Evolutionary conservation across 2,888 invertebrate genomes (phyloP).

Genomic region (Dione juno): DNA sequence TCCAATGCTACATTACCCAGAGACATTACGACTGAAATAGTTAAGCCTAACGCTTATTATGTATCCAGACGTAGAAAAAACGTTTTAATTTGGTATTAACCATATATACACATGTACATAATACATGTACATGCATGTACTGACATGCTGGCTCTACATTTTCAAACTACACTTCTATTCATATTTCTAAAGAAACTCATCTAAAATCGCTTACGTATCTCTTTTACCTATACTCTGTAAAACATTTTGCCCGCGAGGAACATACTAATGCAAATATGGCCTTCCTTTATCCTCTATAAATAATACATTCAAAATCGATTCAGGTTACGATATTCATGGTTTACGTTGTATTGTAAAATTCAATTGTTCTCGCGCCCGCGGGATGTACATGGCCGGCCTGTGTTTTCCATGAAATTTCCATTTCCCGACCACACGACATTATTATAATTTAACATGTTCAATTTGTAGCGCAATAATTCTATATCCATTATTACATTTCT

Average conservation of each 20-base stretch:
- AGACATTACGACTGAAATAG: no score
- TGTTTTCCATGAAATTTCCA: not conserved
- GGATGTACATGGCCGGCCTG: conserved; percentile 22
- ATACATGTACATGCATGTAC: no score
- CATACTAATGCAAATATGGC: conserved; percentile 31
- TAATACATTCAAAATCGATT: conserved; percentile 33
- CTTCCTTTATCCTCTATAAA: conserved; percentile 32
- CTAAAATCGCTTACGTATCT: conserved; percentile 15
- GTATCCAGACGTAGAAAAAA: no score
- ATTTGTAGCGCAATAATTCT: not conserved
- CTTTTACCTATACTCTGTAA: conserved; percentile 1
- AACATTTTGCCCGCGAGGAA: conserved; percentile 22
- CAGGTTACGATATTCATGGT: conserved; percentile 20
- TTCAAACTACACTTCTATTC: not conserved
- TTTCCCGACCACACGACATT: not conserved
- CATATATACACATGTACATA: not conserved
- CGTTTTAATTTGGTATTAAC: no score
- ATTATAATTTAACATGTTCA: conserved; percentile 15
- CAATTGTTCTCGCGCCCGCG: conserved; percentile 31
- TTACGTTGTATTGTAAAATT: conserved; percentile 28
- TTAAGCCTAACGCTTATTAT: no score
- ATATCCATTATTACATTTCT: not conserved
- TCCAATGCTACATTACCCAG: no score
- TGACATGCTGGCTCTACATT: not conserved
- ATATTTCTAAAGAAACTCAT: not conserved